These are phyloP conservation scores for Neodiprion lecontei DNA, from an alignment of 1,140 invertebrate genomes.

Conservation along the genomic window DNA sequence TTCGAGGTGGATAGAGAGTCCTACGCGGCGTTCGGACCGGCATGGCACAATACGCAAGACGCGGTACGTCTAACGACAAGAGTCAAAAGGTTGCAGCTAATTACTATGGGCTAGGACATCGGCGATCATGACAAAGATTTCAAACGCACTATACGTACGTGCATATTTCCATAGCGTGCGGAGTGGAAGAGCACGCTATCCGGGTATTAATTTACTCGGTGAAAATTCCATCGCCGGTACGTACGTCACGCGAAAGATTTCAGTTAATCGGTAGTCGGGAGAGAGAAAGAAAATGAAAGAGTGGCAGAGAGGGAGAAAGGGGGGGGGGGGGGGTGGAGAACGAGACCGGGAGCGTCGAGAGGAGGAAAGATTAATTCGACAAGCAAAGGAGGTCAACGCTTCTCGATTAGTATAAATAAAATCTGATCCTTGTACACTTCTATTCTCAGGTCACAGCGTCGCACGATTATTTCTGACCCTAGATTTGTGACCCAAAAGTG, in stretches of 20 bases:
- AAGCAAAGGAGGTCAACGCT: constrained; percentile 34
- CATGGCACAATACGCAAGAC: no score
- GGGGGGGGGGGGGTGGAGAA: constrained; percentile 16
- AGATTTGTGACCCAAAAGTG: background rate
- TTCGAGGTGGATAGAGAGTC: no score
- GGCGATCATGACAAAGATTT: constrained; percentile 51
- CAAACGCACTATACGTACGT: constrained; percentile 55
- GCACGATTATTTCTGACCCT: background rate
- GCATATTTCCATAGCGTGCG: constrained; percentile 32
- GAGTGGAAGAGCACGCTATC: constrained; percentile 15
- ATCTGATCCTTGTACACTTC: constrained; percentile 36
- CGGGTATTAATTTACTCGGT: constrained; percentile 15
- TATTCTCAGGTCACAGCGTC: background rate
- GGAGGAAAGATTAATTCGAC: constrained; percentile 21
- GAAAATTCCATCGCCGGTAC: background rate
- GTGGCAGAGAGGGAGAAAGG: constrained; percentile 19
- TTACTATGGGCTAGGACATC: background rate
- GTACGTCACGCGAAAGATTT: background rate
- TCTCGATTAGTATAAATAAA: constrained; percentile 49
- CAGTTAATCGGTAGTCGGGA: constrained; percentile 18
- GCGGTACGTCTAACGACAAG: background rate
- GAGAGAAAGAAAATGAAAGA: constrained; percentile 15
- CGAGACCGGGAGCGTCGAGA: constrained; percentile 18
- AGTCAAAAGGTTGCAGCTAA: background rate
- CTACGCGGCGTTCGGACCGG: no score